Evolutionary conservation across 2,797 vertebrate species (phyloP).

Genomic region (Enoplosus armatus): DNA sequence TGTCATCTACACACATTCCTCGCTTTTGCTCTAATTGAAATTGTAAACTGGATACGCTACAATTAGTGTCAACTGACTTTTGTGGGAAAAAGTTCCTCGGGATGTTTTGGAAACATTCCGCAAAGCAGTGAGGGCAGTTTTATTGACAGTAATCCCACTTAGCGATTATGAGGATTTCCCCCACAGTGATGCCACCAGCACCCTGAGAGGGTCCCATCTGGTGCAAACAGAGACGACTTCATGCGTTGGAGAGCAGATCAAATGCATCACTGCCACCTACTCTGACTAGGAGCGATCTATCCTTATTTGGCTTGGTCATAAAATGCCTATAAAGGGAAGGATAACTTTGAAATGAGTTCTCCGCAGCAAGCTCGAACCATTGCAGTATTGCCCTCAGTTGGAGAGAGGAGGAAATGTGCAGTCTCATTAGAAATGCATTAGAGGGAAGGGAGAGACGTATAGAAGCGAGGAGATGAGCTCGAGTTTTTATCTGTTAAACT

Average conservation of each 20-base stretch:
- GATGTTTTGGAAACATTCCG: constrained; percentile 48
- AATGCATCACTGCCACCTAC: constrained; percentile 68
- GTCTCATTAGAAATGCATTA: constrained; percentile 79
- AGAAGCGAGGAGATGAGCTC: constrained; percentile 55
- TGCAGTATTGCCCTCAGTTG: constrained; percentile 50
- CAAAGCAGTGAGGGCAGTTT: constrained; percentile 21
- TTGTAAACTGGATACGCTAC: not conserved
- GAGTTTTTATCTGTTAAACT: constrained; percentile 65
- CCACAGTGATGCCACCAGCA: constrained; percentile 39
- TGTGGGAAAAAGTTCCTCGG: not conserved
- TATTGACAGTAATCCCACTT: constrained; percentile 52
- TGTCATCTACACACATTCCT: constrained; percentile 41
- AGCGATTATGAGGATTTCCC: constrained; percentile 50
- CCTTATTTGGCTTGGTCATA: constrained; percentile 72
- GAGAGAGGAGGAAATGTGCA: constrained; percentile 60
- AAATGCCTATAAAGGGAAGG: constrained; percentile 63
- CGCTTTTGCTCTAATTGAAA: constrained; percentile 47
- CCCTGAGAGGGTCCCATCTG: constrained; percentile 61
- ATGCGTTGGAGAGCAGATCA: constrained; percentile 51
- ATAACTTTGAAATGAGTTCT: constrained; percentile 73
- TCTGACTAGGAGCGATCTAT: constrained; percentile 59
- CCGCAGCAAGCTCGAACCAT: constrained; percentile 50
- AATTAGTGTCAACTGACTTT: constrained; percentile 24
- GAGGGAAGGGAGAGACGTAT: constrained; percentile 46
- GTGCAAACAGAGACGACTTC: constrained; percentile 42